Evolutionary conservation across 2,113 vertebrate genomes (phyloP).

Genomic region (Varanus komodoensis): DNA sequence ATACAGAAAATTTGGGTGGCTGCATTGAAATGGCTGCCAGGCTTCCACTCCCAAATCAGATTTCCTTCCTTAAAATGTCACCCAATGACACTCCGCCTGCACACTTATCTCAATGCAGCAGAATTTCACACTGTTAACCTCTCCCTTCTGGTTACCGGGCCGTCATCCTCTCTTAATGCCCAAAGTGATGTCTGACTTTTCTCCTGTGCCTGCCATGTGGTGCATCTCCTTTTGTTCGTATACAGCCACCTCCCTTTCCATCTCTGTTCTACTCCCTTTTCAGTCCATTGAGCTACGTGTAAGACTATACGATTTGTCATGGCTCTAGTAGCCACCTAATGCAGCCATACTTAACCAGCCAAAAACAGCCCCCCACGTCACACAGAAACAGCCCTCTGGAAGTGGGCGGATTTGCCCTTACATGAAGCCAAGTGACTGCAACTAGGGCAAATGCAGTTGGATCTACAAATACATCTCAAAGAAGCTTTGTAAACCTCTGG

Average conservation of each 20-base stretch:
- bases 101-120: not conserved
- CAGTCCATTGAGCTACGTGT: not conserved
- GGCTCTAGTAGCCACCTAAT: not conserved
- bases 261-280: not conserved
- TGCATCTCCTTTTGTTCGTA: not conserved
- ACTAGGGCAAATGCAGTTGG: not conserved
- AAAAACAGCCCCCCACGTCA: not conserved
- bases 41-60: not conserved
- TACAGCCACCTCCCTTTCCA: not conserved
- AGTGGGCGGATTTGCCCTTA: not conserved
- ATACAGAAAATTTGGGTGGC: not conserved
- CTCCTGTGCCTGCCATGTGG: not conserved
- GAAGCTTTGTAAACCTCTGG: slow-evolving; percentile 10
- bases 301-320: not conserved
- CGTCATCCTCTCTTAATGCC: not conserved
- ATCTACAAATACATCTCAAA: slow-evolving; percentile 33
- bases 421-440: not conserved
- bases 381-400: not conserved
- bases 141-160: not conserved
- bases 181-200: not conserved
- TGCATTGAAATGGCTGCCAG: too few species aligned
- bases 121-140: not conserved
- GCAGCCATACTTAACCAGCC: not conserved
- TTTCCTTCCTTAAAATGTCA: not conserved
- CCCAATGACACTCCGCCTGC: not conserved